Evolutionary conservation across 2,113 vertebrate genomes (phyloP), one percentile per base, ranked within the genome.

Genomic region (Baryphthengus martii): DNA sequence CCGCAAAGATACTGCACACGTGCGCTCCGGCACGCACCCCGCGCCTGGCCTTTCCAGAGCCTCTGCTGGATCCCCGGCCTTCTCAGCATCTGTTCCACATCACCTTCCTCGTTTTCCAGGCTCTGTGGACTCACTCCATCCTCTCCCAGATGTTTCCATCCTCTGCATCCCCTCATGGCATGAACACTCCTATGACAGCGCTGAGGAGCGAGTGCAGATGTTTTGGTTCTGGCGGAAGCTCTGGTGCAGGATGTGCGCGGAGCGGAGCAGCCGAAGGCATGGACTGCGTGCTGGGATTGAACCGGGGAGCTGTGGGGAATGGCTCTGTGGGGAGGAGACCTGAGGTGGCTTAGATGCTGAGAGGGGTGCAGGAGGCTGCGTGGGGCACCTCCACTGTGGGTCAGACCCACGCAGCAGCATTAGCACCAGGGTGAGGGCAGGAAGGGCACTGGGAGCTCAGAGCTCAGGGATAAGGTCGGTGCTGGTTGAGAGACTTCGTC

Each of bases 111-210:
- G 0, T 78, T 70, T 61, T 80, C 73, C 79, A 50, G 86, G 29
- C 75, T 79, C 90, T 39, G 71, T 47, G 45, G 85, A 35, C 75
- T 79, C n/a, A 2, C 39, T 89, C 72, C 73, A 19, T 87, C 73
- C 85, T 66, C 61, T 65, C 45, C 72, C 96, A 93, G 94, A 94
- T 93, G 90, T 89, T 91, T 70, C 81, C 92, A 70, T 42, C 76
- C 73, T 50, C 63, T 33, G 11, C 76, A 37, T 39, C 76, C 79
- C 62, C 62, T 68, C 62, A 15, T 68, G 72, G 86, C 42, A 45
- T 24, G 79, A 62, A 58, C 21, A 39, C 6, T 47, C 40, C 63
- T 37, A 28, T 28, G 10, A n/a, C 4, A 52, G 83, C 17, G 3
- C 77, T 2, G 47, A 19, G 67, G 35, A 90, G 78, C 2, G 56